These are phyloP conservation scores for Nettapus auritus DNA, from an alignment of 2,113 vertebrate species.

Conservation along the genomic window DNA sequence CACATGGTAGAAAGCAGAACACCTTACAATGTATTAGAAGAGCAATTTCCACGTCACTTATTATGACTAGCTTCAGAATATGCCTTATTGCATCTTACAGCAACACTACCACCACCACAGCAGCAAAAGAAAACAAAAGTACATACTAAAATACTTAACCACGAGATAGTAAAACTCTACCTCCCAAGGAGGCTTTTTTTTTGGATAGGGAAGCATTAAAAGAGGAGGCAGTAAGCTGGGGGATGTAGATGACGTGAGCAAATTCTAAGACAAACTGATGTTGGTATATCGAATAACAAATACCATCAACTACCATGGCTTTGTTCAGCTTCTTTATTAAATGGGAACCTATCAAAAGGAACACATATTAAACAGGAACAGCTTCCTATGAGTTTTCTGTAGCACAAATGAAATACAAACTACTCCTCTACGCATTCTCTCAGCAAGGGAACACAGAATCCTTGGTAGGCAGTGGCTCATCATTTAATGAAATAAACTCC, in stretches of 20 bases:
- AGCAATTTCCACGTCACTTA: not conserved
- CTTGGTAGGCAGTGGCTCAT: not conserved
- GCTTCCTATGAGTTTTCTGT: not conserved
- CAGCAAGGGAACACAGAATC: not conserved
- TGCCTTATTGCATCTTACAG: not conserved
- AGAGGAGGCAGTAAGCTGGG: not conserved
- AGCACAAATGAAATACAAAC: not conserved
- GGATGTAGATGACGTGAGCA: not conserved
- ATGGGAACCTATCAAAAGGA: not conserved
- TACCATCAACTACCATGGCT: not conserved
- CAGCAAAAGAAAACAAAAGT: too few species aligned
- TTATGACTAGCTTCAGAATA: not conserved
- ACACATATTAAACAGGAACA: not conserved
- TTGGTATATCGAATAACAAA: not conserved
- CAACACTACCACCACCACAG: not conserved
- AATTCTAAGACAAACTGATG: not conserved
- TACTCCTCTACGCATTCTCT: not conserved
- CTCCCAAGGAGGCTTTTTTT: not conserved
- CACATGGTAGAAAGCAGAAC: not conserved
- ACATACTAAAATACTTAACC: not conserved
- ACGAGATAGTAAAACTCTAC: not conserved
- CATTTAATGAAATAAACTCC: not conserved
- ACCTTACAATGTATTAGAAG: not conserved
- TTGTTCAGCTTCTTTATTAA: not conserved
- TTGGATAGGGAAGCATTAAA: not conserved